A percentile compares a stretch with the other conserved stretches of the same genome.
phyloP scores from a whole-genome alignment of 2,113 vertebrate genomes.

The Rynchops niger region DNA sequence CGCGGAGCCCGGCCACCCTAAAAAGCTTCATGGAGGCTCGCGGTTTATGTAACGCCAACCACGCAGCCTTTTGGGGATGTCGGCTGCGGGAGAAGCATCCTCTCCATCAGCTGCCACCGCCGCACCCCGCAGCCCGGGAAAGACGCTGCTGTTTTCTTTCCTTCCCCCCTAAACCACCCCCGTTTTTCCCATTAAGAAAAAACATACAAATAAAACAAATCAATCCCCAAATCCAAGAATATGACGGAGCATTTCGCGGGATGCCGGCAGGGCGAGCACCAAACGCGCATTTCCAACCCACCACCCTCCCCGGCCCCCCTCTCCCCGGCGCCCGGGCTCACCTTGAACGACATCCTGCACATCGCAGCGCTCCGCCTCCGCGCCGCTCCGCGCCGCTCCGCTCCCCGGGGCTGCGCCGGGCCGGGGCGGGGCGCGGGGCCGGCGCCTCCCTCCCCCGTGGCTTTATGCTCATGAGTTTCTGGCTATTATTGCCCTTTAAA shows the following conservation, averaged over 20 bases:
- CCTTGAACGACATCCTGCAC: slow-evolving; percentile 59
- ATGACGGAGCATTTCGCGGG: background rate
- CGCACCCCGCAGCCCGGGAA: background rate
- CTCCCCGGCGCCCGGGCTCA: background rate
- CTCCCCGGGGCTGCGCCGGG: background rate
- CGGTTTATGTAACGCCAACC: background rate
- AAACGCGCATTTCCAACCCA: background rate
- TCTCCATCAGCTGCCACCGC: background rate
- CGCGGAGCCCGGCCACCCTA: background rate
- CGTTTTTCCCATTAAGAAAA: background rate
- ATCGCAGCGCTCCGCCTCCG: slow-evolving; percentile 14
- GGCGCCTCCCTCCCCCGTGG: background rate
- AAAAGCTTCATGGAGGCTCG: background rate
- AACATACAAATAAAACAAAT: accelerated
- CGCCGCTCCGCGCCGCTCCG: background rate
- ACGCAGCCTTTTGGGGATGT: background rate
- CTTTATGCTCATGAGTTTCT: background rate
- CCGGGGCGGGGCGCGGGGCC: background rate
- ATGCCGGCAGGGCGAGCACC: background rate
- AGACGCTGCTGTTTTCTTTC: background rate
- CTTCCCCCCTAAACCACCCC: background rate
- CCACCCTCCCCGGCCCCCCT: background rate
- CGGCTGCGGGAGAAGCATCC: background rate
- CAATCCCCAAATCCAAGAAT: background rate
- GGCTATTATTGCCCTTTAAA: background rate